phyloP scores from a whole-genome alignment of 2,888 invertebrate genomes.

The Eupithecia inturbata region DNA sequence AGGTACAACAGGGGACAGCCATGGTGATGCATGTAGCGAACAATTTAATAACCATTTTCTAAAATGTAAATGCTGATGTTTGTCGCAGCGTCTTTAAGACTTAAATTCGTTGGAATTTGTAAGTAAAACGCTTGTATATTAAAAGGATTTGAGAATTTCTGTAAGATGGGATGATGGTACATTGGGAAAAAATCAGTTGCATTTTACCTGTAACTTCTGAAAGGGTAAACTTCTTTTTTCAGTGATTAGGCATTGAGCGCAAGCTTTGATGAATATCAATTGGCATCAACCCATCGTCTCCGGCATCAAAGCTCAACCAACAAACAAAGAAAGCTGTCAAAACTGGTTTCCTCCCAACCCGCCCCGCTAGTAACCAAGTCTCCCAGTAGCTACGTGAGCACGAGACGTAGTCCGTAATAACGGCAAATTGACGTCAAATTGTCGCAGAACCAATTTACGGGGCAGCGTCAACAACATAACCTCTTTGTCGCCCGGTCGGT shows the following conservation, averaged over 20 bases:
- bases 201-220: neutral
- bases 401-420: constrained; percentile 42
- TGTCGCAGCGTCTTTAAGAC: neutral
- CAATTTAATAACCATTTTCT: neutral
- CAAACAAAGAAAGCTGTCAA: neutral
- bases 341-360: neutral
- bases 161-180: too few species aligned
- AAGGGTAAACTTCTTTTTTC: neutral
- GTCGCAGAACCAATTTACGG: constrained; percentile 43
- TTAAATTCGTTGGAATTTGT: neutral
- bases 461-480: constrained; percentile 40
- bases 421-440: constrained; percentile 47
- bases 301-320: neutral
- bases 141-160: neutral
- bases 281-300: neutral
- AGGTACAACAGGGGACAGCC: constrained; percentile 7
- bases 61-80: neutral
- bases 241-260: neutral
- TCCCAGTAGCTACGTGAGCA: constrained; percentile 34
- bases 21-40: neutral
- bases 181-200: neutral
- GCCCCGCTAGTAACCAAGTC: constrained; percentile 9
- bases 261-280: neutral
- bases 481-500: constrained; percentile 36
- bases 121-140: neutral